Conservation (phyloP, 2,113 vertebrate genomes). For the Vimba vimba region DNA sequence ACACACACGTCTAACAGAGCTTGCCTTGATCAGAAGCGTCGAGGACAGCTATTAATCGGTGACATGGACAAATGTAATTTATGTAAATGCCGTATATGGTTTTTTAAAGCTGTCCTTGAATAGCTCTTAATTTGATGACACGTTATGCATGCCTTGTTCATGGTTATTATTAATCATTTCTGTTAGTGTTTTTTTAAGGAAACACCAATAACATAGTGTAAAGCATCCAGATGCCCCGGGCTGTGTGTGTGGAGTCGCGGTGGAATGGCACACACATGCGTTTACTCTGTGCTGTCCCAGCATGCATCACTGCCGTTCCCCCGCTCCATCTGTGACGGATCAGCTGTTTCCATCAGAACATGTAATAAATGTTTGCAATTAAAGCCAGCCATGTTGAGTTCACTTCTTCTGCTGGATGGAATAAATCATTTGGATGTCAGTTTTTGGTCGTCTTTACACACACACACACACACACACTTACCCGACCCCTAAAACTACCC, state of each 20-base stretch:
- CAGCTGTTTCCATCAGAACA: constrained; percentile 74
- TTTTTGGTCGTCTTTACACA: background rate
- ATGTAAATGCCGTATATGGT: constrained; percentile 71
- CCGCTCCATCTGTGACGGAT: constrained; percentile 68
- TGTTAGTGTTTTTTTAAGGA: constrained; percentile 54
- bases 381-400: constrained; percentile 59
- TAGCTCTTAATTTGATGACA: constrained; percentile 59
- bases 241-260: constrained; percentile 42
- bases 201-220: constrained; percentile 58
- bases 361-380: constrained; percentile 83
- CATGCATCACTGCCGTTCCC: constrained; percentile 68
- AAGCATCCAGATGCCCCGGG: constrained; percentile 26
- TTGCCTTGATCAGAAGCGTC: background rate
- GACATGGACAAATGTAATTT: constrained; percentile 71
- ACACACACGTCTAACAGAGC: background rate
- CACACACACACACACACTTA: too few relatives aligned
- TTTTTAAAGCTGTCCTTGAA: constrained; percentile 61
- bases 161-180: constrained; percentile 47
- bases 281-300: constrained; percentile 65
- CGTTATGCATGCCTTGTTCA: constrained; percentile 80
- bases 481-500: too few relatives aligned
- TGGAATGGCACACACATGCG: constrained; percentile 64
- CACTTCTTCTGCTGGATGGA: background rate
- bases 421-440: background rate
- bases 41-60: constrained; percentile 39